Evolutionary conservation across 2,113 vertebrate species (phyloP), one percentile per base, ranked within the genome.

Genomic region (Pollachius pollachius): DNA sequence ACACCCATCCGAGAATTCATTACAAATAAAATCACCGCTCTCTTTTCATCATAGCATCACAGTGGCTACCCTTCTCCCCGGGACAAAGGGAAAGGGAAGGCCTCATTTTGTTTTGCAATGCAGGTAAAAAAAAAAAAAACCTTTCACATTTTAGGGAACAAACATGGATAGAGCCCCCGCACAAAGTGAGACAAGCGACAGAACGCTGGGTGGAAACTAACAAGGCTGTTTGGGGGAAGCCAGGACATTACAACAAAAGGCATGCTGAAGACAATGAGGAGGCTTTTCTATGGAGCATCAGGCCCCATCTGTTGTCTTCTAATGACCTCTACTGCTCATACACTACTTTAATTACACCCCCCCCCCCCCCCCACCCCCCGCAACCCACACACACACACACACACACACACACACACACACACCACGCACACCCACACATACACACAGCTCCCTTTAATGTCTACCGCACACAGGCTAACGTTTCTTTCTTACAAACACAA

Each of bases 291-390:
- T 68, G 79, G 84, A 74, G 79, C 81, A 81, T 74, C 19, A 76
- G 84, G 82, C 73, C 85, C 89, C 90, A 91, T 90, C 88, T 90
- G 89, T 84, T 89, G 80, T 1, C 65, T 54, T 77, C 84, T 89
- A 89, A 90, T 87, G 85, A 90, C 88, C 88, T 85, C 83, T 86
- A 82, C 82, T 78, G 76, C 79, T 71, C 81, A 66, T 62, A 72
- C 79, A 75, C 75, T 79, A 79, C 76, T 85, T 90, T 88, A 90
- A 90, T 90, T 87, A 89, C 77, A 80, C 79, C 73, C 48, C 27
- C 74, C 52, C 76, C 67, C 59, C 70, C 65, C 70, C 34, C 62
- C 54, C n/a, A n/a, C n/a, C n/a, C n/a, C n/a, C n/a, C n/a, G n/a
- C n/a, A 15, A 54, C 21, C 9, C 58, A 54, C 23, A 64, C 34